Evolutionary conservation across 2,113 vertebrate species (phyloP).

Genomic region (Numida meleagris): DNA sequence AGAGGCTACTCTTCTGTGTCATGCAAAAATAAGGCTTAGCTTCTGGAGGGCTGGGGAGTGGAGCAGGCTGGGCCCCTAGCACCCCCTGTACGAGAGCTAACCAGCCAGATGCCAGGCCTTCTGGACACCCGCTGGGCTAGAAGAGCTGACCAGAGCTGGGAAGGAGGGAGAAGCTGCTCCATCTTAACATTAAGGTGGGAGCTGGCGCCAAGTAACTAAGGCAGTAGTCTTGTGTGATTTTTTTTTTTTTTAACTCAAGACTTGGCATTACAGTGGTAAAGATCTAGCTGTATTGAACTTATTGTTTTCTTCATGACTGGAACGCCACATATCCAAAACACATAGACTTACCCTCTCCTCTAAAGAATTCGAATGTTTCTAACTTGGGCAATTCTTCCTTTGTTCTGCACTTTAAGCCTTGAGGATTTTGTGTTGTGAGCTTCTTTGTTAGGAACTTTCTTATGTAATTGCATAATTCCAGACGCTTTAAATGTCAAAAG

Average conservation of each 20-base stretch:
- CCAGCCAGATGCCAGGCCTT: neutral
- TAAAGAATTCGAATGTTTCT: neutral
- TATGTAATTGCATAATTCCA: neutral
- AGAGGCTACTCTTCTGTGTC: neutral
- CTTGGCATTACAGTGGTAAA: neutral
- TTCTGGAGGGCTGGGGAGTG: neutral
- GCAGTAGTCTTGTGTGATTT: neutral
- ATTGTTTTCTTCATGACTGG: neutral
- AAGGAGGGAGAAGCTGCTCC: accelerated
- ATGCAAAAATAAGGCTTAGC: neutral
- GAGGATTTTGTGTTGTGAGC: neutral
- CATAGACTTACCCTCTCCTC: neutral
- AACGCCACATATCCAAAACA: neutral
- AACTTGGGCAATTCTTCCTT: neutral
- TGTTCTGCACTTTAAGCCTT: neutral
- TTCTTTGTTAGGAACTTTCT: neutral
- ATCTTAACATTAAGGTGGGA: neutral
- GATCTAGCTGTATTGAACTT: neutral
- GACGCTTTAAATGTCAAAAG: neutral
- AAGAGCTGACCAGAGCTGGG: accelerated
- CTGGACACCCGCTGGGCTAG: neutral
- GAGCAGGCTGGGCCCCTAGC: neutral
- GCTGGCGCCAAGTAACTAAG: neutral
- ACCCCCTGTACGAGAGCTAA: accelerated
- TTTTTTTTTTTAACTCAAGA: neutral